Evolutionary conservation across 2,888 invertebrate genomes (phyloP).

Genomic region (Ormyrus nitidulus): DNA sequence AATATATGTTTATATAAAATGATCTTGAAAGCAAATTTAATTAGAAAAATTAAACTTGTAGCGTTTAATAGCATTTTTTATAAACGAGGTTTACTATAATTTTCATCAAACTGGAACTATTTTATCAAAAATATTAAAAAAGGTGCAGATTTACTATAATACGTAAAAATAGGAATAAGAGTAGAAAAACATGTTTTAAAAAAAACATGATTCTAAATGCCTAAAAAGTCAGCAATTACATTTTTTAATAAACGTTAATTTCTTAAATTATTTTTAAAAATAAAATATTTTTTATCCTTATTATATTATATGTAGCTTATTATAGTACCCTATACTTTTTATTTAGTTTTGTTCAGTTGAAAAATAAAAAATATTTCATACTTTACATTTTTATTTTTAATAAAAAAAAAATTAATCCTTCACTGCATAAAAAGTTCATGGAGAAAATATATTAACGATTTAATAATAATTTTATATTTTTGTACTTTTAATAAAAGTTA

Average conservation of each 20-base stretch:
- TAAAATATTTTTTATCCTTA: constrained; percentile 13
- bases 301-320: neutral
- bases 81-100: constrained; percentile 6
- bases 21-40: constrained; percentile 10
- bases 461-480: too few relatives aligned
- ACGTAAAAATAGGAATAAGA: constrained; percentile 33
- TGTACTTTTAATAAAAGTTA: too few relatives aligned
- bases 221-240: constrained; percentile 15
- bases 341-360: neutral
- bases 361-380: neutral
- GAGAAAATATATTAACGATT: too few relatives aligned
- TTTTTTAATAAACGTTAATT: constrained; percentile 47
- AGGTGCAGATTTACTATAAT: constrained; percentile 40
- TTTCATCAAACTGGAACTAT: constrained; percentile 28
- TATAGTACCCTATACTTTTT: neutral
- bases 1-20: constrained; percentile 49
- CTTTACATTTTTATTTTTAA: neutral
- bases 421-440: too few relatives aligned
- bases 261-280: constrained; percentile 34
- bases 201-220: constrained; percentile 7
- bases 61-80: constrained; percentile 21
- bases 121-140: constrained; percentile 25
- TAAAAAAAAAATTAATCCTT: neutral
- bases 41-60: constrained; percentile 8
- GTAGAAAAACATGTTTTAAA: neutral